Base-by-base conservation (phyloP, 1,140 invertebrate genomes). In the Drosophila seguyi region DNA sequence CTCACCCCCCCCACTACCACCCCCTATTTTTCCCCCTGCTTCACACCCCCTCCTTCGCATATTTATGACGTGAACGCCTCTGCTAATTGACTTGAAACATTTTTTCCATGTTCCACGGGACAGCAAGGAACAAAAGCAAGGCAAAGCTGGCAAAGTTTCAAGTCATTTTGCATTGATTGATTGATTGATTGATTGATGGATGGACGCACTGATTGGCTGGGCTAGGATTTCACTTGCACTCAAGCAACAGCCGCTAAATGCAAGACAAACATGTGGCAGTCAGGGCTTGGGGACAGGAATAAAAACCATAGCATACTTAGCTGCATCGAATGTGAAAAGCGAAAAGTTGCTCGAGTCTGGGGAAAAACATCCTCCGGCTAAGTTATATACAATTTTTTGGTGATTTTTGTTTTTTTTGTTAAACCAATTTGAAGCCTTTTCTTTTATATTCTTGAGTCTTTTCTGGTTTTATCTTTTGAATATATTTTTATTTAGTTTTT, bases 281-380 rank as follows among this genome's bases (percentile, higher is more conserved):
- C 20, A 2, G 14, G 29, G 27, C 61, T 34, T 11, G 27, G 18
- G 20, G 18, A 11, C 25, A 25, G 10, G 7, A 42, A 31, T 47
- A 65, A n/a, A 63, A 75, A 44, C n/a, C 60, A 18, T 75, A 81
- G 82, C 79, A 79, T 79, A 82, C 79, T 86, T 79, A 59, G 38
- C 45, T 63, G 84, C 79, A 68, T 67, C 31, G 57, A 66, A 67
- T 60, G 66, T 65, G 79, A 75, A 76, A 76, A 58, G 39, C 25
- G 59, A 53, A 68, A 56, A 44, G 47, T 47, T 44, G 25, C 39
- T 29, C 0, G 38, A 36, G 39, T 31, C 18, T 14, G 6, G 22
- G 31, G 6, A 25, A 4, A 44, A 31, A 31, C 20, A 44, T 52
- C 71, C 31, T 68, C 20, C 4, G 38, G 27, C 38, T 2, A 5